Evolutionary conservation across 1,140 invertebrate genomes (phyloP), one percentile per base, ranked within the genome.

Genomic region (Calliopsis andreniformis): DNA sequence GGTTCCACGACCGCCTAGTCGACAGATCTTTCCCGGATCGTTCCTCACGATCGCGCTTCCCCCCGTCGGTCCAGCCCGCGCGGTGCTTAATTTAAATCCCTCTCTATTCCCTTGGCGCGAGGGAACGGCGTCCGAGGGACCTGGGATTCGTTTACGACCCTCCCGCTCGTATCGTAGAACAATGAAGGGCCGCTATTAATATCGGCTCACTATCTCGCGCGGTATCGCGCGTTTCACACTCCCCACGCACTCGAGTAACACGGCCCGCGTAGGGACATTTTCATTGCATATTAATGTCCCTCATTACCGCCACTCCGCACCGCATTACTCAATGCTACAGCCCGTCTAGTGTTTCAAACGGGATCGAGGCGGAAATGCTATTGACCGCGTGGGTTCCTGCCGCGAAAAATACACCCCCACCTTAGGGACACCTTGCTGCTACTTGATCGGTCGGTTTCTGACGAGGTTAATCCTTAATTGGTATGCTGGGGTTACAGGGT

Each of bases 311-410:
- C 86, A 89, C 87, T 89, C 89, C 85, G 77, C 88, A 90, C 89
- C 84, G 87, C 89, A 90, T 90, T 90, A 90, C 84, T 90, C 89
- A 90, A 90, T 90, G 89, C 78, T 89, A 86, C 77, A 82, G 79
- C 58, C 76, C 78, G 84, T 89, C 89, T 90, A 88, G 84, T 87
- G 88, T 90, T 89, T 89, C 89, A 88, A 85, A 87, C 85, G 79
- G 84, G 83, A 87, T 84, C 83, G 83, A 66, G 81, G 23, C 68
- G 81, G 81, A 78, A 84, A 72, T 80, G 82, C 67, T 83, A 83
- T 83, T 70, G 78, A 78, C 80, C 80, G 76, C 39, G 63, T 79
- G 73, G 62, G 61, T 79, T 83, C 70, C 45, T 43, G 45, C 58
- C 76, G 69, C 49, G 76, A 79, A 71, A 79, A 83, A 58, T 71